These are phyloP conservation scores for Eurystomus glaucurus DNA, from an alignment of 2,797 vertebrate species.

Conservation along the genomic window DNA sequence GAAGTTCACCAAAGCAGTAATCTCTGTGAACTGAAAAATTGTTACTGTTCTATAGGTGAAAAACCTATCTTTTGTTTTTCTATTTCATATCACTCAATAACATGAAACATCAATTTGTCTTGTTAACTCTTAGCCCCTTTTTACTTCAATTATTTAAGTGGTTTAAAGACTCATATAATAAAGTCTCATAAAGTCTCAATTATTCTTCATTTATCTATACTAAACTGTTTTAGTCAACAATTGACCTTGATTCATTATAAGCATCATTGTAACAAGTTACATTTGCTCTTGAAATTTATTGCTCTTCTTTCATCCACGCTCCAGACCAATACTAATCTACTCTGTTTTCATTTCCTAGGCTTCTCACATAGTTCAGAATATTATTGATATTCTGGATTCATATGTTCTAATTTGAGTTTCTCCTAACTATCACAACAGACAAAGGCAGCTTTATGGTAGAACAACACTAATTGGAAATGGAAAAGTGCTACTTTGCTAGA, in stretches of 20 bases:
- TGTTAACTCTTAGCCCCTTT: neutral
- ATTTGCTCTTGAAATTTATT: constrained; percentile 29
- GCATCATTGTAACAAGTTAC: neutral
- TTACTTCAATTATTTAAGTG: constrained; percentile 15
- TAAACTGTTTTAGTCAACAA: constrained; percentile 11
- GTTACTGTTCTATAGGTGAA: neutral
- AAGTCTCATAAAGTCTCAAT: neutral
- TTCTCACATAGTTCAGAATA: constrained; percentile 19
- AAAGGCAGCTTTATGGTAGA: constrained; percentile 1
- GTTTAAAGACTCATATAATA: neutral
- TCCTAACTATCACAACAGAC: neutral
- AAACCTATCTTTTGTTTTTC: neutral
- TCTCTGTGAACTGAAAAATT: neutral
- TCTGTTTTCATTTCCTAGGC: neutral
- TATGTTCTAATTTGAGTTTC: constrained; percentile 30
- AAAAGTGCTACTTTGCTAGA: neutral
- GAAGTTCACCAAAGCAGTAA: neutral
- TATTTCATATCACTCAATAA: neutral
- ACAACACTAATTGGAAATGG: neutral
- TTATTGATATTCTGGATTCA: constrained; percentile 38
- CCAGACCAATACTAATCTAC: constrained; percentile 28
- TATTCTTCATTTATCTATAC: constrained; percentile 18
- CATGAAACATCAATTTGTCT: neutral
- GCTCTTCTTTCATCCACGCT: neutral
- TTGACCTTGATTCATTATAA: constrained; percentile 17